Evolutionary conservation across 2,113 vertebrate genomes (phyloP), one percentile per base, ranked within the genome.

Genomic region (Gorsachius goisagi): DNA sequence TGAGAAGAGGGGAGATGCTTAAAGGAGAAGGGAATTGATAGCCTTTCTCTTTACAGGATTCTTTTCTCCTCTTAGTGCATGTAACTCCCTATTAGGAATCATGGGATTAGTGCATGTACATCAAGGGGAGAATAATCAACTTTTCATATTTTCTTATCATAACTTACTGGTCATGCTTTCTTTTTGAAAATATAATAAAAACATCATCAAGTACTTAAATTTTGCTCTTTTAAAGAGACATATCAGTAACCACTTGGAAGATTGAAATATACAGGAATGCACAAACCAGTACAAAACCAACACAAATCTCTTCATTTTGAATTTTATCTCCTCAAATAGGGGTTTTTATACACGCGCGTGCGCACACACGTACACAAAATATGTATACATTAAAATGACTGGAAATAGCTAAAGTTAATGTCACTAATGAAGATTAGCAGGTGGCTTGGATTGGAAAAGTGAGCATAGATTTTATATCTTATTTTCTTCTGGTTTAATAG

Each of bases 31-130:
- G 95, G 77, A 92, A 75, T 89, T 76, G 82, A 76, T 71, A 90
- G 50, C 90, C 94, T 92, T 96, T 97, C 96, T 97, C 93, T 92
- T 89, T 47, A 91, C 11, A 6, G 82, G 45, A 47, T 85, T 73
- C 82, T 93, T 92, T 89, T 96, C 94, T 97, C 96, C 95, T 96
- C 94, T 97, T 94, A 96, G 85, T 95, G 95, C 96, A 97, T 96
- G 91, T 94, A 96, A 83, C 72, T 96, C 95, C 96, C 93, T 90
- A 16, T 88, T 94, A 75, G 82, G 90, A 87, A 74, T 90, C 86
- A 66, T 58, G 92, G 96, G 94, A 97, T 94, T 97, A 92, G 74
- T 97, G 95, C 96, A 97, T 97, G 96, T 96, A 89, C 93, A 78
- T 94, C 88, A 92, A 96, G 95, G 93, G 89, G 90, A 95, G 95